Conservation (phyloP, 2,113 vertebrate species). For the Rissa tridactyla region DNA sequence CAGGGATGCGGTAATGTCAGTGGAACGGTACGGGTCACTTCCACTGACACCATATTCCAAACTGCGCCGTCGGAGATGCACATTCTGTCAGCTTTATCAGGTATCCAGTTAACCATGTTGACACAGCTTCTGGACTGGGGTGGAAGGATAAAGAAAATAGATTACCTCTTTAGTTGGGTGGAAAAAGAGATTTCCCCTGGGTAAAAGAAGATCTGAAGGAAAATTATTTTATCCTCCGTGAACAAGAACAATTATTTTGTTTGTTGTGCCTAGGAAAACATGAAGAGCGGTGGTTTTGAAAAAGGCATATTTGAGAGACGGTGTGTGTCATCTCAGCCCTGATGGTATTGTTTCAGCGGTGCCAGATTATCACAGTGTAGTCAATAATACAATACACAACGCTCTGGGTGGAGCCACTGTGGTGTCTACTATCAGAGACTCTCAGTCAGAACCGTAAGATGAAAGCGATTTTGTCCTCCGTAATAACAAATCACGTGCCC, state of each 20-base stretch:
- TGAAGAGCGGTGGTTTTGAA: slow-evolving; percentile 8
- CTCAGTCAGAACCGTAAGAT: background rate
- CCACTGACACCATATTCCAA: background rate
- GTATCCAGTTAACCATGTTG: slow-evolving; percentile 42
- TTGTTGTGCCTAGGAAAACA: slow-evolving; percentile 32
- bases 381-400: background rate
- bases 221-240: slow-evolving; percentile 38
- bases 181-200: slow-evolving; percentile 59
- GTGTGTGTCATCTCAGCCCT: background rate
- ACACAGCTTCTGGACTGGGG: slow-evolving; percentile 21
- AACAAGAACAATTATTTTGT: slow-evolving; percentile 59
- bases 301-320: slow-evolving; percentile 5
- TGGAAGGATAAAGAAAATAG: slow-evolving; percentile 49
- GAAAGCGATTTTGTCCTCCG: background rate
- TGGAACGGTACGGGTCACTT: background rate
- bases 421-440: background rate
- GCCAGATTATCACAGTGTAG: background rate
- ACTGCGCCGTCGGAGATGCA: background rate
- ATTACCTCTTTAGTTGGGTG: slow-evolving; percentile 47
- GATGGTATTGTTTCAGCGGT: background rate
- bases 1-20: background rate
- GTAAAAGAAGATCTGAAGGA: slow-evolving; percentile 29
- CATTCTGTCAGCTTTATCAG: slow-evolving; percentile 25
- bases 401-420: slow-evolving; percentile 28
- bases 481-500: background rate